Evolutionary conservation across 35 echinoderm and acorn worm genomes (phyloP).

Genomic region (Anneissia japonica): DNA sequence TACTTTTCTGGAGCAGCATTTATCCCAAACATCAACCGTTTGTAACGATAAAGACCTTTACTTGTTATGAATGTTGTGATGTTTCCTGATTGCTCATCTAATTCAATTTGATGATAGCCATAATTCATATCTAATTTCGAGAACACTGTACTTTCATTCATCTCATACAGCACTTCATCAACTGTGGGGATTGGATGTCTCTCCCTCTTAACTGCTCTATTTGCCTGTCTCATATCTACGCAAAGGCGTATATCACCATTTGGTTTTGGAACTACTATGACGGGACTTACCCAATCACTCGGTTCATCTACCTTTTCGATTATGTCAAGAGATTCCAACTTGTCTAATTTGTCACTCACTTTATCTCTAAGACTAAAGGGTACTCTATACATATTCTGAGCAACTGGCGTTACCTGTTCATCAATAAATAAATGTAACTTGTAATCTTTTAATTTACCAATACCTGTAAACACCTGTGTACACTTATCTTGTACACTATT

Average conservation of each 20-base stretch:
- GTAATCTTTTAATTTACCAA: conserved; percentile 51
- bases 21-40: conserved; percentile 59
- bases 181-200: conserved; percentile 66
- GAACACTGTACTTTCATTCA: conserved; percentile 57
- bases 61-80: conserved; percentile 69
- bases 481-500: conserved; percentile 18
- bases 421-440: conserved; percentile 43
- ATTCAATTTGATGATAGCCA: conserved; percentile 65
- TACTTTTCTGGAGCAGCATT: conserved; percentile 58
- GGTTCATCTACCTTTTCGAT: conserved; percentile 59
- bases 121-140: conserved; percentile 70
- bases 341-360: conserved; percentile 47
- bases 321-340: conserved; percentile 43
- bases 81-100: conserved; percentile 36
- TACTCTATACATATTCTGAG: conserved; percentile 47
- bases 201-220: conserved; percentile 42
- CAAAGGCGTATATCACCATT: conserved; percentile 60
- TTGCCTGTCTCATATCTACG: conserved; percentile 65
- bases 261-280: conserved; percentile 72
- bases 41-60: conserved; percentile 57
- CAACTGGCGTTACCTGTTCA: conserved; percentile 42
- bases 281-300: conserved; percentile 58
- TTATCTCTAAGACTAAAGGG: conserved; percentile 33
- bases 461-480: conserved; percentile 29
- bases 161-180: conserved; percentile 56